Evolutionary conservation across 2,888 invertebrate genomes (phyloP).

Genomic region (Petrolisthes manimaculis): DNA sequence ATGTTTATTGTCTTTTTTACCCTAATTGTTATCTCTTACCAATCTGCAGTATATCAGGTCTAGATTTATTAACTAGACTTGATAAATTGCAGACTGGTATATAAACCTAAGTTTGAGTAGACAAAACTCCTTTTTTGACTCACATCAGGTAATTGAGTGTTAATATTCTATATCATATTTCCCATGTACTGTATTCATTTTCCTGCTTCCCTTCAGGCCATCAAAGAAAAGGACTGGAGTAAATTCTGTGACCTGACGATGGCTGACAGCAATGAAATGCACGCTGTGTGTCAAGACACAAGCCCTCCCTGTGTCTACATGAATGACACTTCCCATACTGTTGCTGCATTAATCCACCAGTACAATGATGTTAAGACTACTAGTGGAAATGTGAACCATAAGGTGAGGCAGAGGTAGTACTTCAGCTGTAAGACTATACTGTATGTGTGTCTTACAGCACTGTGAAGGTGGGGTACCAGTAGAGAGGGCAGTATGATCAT

Average conservation of each 20-base stretch:
- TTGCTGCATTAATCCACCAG: conserved; percentile 84
- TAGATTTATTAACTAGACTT: too few relatives aligned
- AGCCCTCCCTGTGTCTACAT: conserved; percentile 94
- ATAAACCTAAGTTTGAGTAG: too few relatives aligned
- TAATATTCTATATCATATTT: too few relatives aligned
- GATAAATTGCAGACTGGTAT: too few relatives aligned
- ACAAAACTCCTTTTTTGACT: too few relatives aligned
- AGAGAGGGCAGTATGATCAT: too few relatives aligned
- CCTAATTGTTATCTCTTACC: too few relatives aligned
- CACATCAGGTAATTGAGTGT: too few relatives aligned
- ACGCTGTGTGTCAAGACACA: conserved; percentile 92
- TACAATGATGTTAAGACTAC: conserved; percentile 76
- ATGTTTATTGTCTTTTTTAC: too few relatives aligned
- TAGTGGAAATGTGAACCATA: conserved; percentile 38
- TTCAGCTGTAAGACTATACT: neutral
- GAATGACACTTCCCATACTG: conserved; percentile 86
- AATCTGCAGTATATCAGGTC: too few relatives aligned
- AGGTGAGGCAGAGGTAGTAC: conserved; percentile 36
- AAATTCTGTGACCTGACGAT: conserved; percentile 94
- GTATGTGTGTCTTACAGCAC: neutral
- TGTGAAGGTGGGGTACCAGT: neutral
- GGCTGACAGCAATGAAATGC: conserved; percentile 97
- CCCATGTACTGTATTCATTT: too few relatives aligned
- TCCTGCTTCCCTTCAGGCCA: conserved; percentile 71
- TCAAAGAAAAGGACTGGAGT: conserved; percentile 80